These are phyloP conservation scores for Hoplias malabaricus DNA, from an alignment of 2,113 vertebrate species.

Conservation along the genomic window DNA sequence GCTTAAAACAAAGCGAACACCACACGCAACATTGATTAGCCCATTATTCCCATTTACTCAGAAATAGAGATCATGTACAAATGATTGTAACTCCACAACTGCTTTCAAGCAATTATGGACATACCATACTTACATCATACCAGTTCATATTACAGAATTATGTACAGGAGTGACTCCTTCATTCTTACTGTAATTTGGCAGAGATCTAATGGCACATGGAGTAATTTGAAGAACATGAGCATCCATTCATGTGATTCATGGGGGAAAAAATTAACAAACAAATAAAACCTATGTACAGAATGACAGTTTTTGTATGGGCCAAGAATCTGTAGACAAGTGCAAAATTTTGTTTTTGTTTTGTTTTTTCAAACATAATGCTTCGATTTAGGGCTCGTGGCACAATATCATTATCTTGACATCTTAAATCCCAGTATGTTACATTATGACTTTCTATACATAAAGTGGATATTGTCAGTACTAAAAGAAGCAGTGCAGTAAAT, in stretches of 20 bases:
- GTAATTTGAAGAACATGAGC: not conserved
- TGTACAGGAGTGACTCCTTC: slow-evolving; percentile 18
- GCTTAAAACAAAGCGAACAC: not conserved
- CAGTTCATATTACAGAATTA: slow-evolving; percentile 3
- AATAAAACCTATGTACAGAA: not conserved
- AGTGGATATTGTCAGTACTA: too few species aligned
- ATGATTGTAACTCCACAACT: slow-evolving; percentile 20
- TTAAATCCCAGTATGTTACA: too few species aligned
- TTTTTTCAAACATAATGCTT: not conserved
- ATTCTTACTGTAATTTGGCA: slow-evolving; percentile 9
- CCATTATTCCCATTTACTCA: slow-evolving; percentile 25
- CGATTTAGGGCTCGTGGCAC: too few species aligned
- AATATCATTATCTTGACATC: too few species aligned
- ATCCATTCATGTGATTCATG: not conserved
- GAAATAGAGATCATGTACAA: slow-evolving; percentile 22
- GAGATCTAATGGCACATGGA: not conserved
- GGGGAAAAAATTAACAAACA: not conserved
- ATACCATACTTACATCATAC: slow-evolving; percentile 14
- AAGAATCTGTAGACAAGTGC: not conserved
- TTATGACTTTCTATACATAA: too few species aligned
- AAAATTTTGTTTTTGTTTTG: not conserved
- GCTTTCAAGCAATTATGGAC: slow-evolving; percentile 3
- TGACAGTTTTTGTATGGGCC: not conserved
- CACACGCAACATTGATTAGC: slow-evolving; percentile 3
- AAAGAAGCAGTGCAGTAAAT: too few species aligned